Base-by-base conservation (phyloP, 1,140 invertebrate genomes). In the Micrasema longulum region DNA sequence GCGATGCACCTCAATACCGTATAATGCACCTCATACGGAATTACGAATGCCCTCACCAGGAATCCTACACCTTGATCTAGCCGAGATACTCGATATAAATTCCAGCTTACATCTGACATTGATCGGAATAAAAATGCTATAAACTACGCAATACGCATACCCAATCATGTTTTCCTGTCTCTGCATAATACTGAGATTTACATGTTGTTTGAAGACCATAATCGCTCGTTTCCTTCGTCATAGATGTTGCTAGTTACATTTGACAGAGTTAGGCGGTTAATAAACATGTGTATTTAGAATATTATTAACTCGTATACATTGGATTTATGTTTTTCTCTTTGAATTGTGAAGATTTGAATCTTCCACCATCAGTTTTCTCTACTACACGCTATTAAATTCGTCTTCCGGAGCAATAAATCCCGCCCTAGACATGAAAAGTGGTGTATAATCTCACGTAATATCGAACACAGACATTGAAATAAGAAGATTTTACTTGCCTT, bases 361-460 rank as follows among this genome's bases (percentile, higher is more conserved):
- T 57, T 16, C 53, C 35, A 35, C 16, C 26, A 26, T 63, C 60
- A 45, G 41, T 63, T 63, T 45, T 63, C 36, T 22, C 43, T 45
- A 14, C 2, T 45, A 47, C 43, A 47, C 60, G 60, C 60, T 38
- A 63, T 63, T 63, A 63, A 63, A 63, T 63, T 63, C 41, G 23
- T 63, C 43, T 63, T 63, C 60, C 60, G 60, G 41, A 23, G 43
- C 43, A 4, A 63, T 63, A 63, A 63, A 63, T 63, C 38, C 23
- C 22, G 6, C n/a, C 53, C 43, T 12, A 45, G 43, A 63, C 60
- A 63, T 45, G 41, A 63, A 63, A 63, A 47, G 38, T 47, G 22
- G 41, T 47, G 60, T 63, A 45, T 63, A 47, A 63, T 63, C 60
- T 63, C 60, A 47, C 60, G 41, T 45, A 63, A 63, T 63, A 63